Evolutionary conservation across 1,140 invertebrate species (phyloP), one percentile per base, ranked within the genome.

Genomic region (Drosophila burlai): DNA sequence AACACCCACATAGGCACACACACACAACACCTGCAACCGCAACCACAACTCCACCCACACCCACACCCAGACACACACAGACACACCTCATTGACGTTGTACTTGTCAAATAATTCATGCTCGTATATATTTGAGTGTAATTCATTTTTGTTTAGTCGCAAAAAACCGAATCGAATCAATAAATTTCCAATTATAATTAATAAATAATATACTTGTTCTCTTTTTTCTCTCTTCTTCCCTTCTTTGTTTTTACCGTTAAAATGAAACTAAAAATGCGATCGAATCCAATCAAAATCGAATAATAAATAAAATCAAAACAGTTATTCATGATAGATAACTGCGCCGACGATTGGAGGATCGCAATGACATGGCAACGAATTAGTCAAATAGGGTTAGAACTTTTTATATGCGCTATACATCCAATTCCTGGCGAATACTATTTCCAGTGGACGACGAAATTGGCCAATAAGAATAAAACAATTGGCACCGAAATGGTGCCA

Each of bases 281-380:
- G 54, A 65, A 64, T 60, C 21, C 45, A 75, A 65, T 60, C 45
- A 13, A 74, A 63, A 62, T 52, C 21, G 18, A 47, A 50, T 34
- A 15, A 50, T 10, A 1, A 42, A 57, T 5, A 47, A 26, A 47
- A 4, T 1, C 26, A 47, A 26, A 47, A 29, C 61, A 99, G 98
- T 95, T 99, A 94, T 99, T 99, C 95, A 98, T 99, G 97, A 99
- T 99, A 94, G 98, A 99, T 95, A 99, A 99, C 95, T 99, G 98
- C 94, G 98, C 99, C 58, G 99, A 99, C 94, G 99, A 99, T 94
- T 99, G 99, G 99, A 95, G 99, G 92, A 99, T 99, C 94, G 99
- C 99, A 76, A 99, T 99, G 96, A 99, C 99, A 66, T 99, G 97
- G 96, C 97, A 98, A 94, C 94, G 98, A 93, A 97, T 98, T 94